A percentile compares a stretch with the other conserved stretches of the same genome.
Evolutionary conservation across 2,797 vertebrate genomes (phyloP).

Genomic region (Moxostoma hubbsi): DNA sequence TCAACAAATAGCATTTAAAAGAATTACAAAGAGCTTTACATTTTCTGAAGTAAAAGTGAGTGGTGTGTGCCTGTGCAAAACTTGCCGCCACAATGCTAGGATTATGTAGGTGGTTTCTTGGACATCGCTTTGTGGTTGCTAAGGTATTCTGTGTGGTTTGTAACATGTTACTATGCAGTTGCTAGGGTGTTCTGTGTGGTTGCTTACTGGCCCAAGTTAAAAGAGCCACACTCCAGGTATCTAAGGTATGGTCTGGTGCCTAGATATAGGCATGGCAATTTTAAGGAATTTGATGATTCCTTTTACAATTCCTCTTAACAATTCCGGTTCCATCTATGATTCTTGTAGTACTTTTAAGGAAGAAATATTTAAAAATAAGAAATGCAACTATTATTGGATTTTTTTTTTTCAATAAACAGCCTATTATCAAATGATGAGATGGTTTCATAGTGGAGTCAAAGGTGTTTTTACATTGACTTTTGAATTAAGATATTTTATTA

Average conservation of each 20-base stretch:
- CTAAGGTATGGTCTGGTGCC: not conserved
- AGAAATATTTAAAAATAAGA: too few species aligned
- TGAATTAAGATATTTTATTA: too few species aligned
- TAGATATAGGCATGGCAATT: too few species aligned
- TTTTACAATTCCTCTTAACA: too few species aligned
- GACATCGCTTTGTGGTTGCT: not conserved
- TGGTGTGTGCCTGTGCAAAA: not conserved
- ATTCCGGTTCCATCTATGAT: too few species aligned
- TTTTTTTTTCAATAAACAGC: too few species aligned
- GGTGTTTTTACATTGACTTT: too few species aligned
- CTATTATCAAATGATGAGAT: too few species aligned
- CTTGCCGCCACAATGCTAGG: not conserved
- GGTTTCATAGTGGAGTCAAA: too few species aligned
- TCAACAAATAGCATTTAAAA: not conserved
- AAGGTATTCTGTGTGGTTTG: not conserved
- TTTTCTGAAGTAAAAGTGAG: not conserved
- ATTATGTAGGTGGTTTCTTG: not conserved
- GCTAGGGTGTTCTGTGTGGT: not conserved
- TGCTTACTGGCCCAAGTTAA: not conserved
- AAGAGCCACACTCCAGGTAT: not conserved
- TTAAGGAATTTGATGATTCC: too few species aligned
- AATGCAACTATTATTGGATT: too few species aligned
- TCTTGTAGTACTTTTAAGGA: too few species aligned
- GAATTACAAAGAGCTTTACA: not conserved
- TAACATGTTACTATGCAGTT: conserved; percentile 1